Evolutionary conservation across 1,140 invertebrate genomes (phyloP), one percentile per base, ranked within the genome.

Genomic region (Cecropterus lyciades): DNA sequence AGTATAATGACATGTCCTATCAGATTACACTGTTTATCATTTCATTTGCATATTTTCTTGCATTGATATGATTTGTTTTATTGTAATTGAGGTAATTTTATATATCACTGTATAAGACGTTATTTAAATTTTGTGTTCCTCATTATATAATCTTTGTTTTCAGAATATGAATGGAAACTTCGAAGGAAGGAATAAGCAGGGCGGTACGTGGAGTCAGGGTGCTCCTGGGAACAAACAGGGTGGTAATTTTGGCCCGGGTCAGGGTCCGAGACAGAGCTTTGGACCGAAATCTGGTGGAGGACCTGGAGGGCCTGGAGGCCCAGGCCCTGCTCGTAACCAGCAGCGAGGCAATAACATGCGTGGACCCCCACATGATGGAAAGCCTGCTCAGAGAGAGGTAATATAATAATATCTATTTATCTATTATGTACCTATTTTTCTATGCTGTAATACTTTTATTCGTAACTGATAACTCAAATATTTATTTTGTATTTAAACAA

Each of bases 131-230:
- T 2, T 11, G 14, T 16, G 45, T 53, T n/a, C 6, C 6, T 62
- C 51, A 51, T 8, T 14, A n/a, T n/a, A 64, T 9, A 10, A n/a
- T 52, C n/a, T 56, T 52, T 67, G 63, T 53, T 51, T 74, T 64
- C 53, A 91, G 87, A 90, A 90, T 71, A 59, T 87, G 11, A 91
- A 91, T 85, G 86, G 85, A 17, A 84, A 78, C 70, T 91, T 89
- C 72, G 82, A 80, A 30, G 84, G 84, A 3, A 67, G 78, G 11
- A 81, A 77, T 43, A 82, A 82, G 53, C 75, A 79, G 57, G 73
- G 80, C 65, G 77, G 75, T 48, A 72, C 72, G 43, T 80, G 79
- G 79, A 72, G 75, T 48, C 77, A 77, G 49, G 77, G 79, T 33
- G 78, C 77, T 52, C 60, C 67, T 15, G 76, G 72, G 0, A 81